Evolutionary conservation across 1,140 invertebrate genomes (phyloP).

Genomic region (Atopsyche davidsoni): DNA sequence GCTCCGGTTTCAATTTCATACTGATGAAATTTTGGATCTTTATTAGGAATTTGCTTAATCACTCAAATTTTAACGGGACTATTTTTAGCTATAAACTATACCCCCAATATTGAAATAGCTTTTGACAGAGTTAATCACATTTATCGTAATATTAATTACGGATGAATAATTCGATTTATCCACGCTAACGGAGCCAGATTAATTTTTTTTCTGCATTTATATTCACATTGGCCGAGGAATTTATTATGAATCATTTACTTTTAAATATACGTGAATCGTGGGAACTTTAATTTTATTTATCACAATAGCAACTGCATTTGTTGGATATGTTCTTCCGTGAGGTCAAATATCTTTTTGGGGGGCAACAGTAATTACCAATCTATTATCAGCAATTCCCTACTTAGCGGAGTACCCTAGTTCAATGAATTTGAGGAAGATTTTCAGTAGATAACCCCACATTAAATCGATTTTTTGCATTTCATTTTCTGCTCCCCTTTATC

Average conservation of each 20-base stretch:
- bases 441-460: conserved; percentile 61
- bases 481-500: conserved; percentile 65
- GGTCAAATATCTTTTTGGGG: conserved; percentile 70
- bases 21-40: conserved; percentile 52
- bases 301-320: conserved; percentile 59
- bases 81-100: conserved; percentile 58
- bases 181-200: conserved; percentile 53
- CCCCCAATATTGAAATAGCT: conserved; percentile 47
- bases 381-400: conserved; percentile 62
- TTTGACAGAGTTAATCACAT: conserved; percentile 53
- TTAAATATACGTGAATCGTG: conserved; percentile 49
- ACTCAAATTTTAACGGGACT: conserved; percentile 55
- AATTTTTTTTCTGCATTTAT: conserved; percentile 51
- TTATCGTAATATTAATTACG: conserved; percentile 49
- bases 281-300: conserved; percentile 55
- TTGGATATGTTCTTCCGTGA: conserved; percentile 65
- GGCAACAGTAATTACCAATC: conserved; percentile 65
- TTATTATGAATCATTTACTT: conserved; percentile 51
- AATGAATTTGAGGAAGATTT: conserved; percentile 65
- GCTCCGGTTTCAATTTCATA: conserved; percentile 47
- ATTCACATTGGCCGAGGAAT: conserved; percentile 51
- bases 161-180: conserved; percentile 50
- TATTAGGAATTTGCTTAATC: conserved; percentile 53
- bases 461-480: conserved; percentile 64
- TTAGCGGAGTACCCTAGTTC: conserved; percentile 52